Percentiles rank a stretch among this genome's conserved stretches.
Evolutionary conservation across 2,797 vertebrate genomes (phyloP).

Genomic region (Brachyalestes nurse): DNA sequence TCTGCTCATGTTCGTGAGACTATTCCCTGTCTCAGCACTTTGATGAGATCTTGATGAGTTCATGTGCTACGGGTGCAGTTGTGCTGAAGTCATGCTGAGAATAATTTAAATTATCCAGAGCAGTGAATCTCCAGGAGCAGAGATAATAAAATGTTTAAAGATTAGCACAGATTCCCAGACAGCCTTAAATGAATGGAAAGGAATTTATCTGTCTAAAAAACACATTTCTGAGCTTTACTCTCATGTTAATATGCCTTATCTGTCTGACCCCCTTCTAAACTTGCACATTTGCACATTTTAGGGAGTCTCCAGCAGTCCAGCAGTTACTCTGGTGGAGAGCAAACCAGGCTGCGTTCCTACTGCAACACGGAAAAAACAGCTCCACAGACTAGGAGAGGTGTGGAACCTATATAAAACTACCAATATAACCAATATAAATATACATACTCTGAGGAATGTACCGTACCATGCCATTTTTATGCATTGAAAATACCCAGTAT

Average conservation of each 20-base stretch:
- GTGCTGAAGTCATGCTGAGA: neutral
- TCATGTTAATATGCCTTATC: neutral
- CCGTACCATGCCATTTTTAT: no score
- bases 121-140: neutral
- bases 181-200: no score
- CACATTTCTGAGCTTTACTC: neutral
- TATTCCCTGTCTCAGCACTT: neutral
- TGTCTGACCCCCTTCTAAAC: neutral
- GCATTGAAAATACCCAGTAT: no score
- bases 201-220: neutral
- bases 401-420: constrained; percentile 10
- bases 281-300: constrained; percentile 46
- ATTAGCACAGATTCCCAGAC: no score
- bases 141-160: no score
- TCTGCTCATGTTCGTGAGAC: neutral
- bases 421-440: neutral
- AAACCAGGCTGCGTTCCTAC: constrained; percentile 64
- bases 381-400: constrained; percentile 70
- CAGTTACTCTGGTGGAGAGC: constrained; percentile 75
- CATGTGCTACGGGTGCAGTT: no score
- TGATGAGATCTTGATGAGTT: no score
- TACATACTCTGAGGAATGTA: no score
- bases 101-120: neutral
- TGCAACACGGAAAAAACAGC: constrained; percentile 66
- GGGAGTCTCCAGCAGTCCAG: constrained; percentile 75